A percentile compares a stretch with the other conserved stretches of the same genome.
Conservation (phyloP, 2,113 vertebrate genomes). For the Sphyrna mokarran region DNA sequence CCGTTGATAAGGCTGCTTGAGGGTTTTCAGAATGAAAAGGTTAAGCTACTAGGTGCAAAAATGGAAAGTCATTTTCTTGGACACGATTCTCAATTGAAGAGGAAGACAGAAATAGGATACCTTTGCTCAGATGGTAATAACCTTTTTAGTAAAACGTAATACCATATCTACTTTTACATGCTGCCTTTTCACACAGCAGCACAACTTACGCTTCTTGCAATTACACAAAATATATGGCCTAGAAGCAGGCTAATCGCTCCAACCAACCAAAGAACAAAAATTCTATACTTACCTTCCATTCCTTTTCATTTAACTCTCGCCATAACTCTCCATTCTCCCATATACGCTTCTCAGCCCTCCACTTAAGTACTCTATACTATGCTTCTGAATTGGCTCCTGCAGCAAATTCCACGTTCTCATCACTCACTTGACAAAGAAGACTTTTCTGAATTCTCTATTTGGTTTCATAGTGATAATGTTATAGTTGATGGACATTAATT, state of each 20-base stretch:
- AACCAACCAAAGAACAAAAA: too few species aligned
- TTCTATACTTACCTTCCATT: neutral
- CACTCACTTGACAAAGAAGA: neutral
- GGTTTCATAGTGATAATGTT: neutral
- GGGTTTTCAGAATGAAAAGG: neutral
- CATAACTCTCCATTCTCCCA: neutral
- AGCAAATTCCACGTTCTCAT: neutral
- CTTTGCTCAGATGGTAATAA: neutral
- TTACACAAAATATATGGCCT: neutral
- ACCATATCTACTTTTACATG: neutral
- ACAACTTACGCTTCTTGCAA: neutral
- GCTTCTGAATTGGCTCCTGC: neutral
- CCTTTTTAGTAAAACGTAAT: neutral
- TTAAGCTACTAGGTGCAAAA: neutral
- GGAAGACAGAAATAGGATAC: neutral
- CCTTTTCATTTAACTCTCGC: neutral
- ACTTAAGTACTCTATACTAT: neutral
- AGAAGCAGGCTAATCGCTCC: neutral
- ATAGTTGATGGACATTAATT: too few species aligned
- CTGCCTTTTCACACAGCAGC: neutral
- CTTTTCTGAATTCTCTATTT: neutral
- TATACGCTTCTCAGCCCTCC: neutral
- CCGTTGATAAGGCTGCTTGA: neutral
- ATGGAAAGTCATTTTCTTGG: neutral
- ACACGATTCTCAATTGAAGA: neutral